Evolutionary conservation across 2,113 vertebrate genomes (phyloP), one percentile per base, ranked within the genome.

Genomic region (Sturnus vulgaris): DNA sequence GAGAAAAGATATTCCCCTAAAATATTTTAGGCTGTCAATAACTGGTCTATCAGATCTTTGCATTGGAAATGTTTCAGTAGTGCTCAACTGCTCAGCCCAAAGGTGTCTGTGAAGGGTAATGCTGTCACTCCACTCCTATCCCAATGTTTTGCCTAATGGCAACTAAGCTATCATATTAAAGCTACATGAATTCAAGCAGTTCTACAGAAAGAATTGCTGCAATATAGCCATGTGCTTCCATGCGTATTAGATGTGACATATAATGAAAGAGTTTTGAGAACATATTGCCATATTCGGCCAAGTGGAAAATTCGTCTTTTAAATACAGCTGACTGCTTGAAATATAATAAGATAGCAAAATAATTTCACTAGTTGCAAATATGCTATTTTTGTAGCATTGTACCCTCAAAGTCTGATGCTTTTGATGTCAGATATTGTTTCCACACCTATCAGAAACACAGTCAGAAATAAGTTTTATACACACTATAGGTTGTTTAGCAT

Each of bases 141-240:
- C 66, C 82, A 86, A 1, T 60, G 17, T 87, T 96, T 94, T 92
- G 63, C 86, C 90, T 55, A n/a, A 91, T 95, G 68, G 71, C 79
- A 92, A 88, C 24, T 77, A 57, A 90, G 17, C n/a, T 61, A 52
- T 82, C 37, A 33, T 50, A 35, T 55, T 77, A 88, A 82, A 76
- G 15, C 53, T 76, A 61, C 15, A 40, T 49, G 42, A 79, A 76
- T 76, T 89, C 57, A 80, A 60, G 71, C 65, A 88, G 57, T 31
- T 81, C 42, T 37, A 47, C 12, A 24, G 40, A 35, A 84, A 60
- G 40, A 44, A 88, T 39, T 15, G 2, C 24, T 91, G 15, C 33
- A 46, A 49, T 82, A 55, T 23, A 66, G 37, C 31, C 37, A 37
- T 85, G 35, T 88, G n/a, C 37, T 92, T 66, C 50, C 27, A 39